Evolutionary conservation across 1,140 invertebrate species (phyloP).

Genomic region (Calycopis cecrops): DNA sequence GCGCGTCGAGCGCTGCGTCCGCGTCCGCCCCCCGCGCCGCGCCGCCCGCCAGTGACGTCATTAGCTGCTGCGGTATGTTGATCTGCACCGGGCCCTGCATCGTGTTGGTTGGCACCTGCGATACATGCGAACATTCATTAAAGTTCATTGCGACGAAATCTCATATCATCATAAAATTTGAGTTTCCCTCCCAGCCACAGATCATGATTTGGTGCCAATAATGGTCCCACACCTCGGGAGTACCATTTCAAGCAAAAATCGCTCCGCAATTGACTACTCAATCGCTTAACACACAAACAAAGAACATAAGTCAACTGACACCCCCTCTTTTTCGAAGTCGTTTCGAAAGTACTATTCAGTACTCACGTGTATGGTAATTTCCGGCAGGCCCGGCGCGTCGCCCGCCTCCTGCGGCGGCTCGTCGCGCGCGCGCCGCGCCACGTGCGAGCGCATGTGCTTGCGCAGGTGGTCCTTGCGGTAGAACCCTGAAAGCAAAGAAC

Average conservation of each 20-base stretch:
- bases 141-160: too few relatives aligned
- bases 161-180: too few relatives aligned
- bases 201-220: too few relatives aligned
- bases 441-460: constrained; percentile 85
- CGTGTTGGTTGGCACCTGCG: constrained; percentile 63
- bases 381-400: constrained; percentile 46
- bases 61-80: constrained; percentile 69
- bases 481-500: constrained; percentile 78
- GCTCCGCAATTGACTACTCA: too few relatives aligned
- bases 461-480: constrained; percentile 89
- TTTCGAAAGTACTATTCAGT: background rate
- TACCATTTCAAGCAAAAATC: too few relatives aligned
- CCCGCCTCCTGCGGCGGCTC: constrained; percentile 80
- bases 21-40: constrained; percentile 38
- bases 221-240: too few relatives aligned
- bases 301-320: too few relatives aligned
- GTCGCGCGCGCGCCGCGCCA: constrained; percentile 82
- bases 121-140: background rate
- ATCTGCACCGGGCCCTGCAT: constrained; percentile 66
- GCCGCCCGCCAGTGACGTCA: constrained; percentile 56
- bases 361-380: constrained; percentile 77
- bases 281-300: too few relatives aligned
- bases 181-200: too few relatives aligned
- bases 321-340: too few relatives aligned
- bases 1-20: constrained; percentile 54